Evolutionary conservation across 2,888 invertebrate species (phyloP).

Genomic region (Cheilosia grossa): DNA sequence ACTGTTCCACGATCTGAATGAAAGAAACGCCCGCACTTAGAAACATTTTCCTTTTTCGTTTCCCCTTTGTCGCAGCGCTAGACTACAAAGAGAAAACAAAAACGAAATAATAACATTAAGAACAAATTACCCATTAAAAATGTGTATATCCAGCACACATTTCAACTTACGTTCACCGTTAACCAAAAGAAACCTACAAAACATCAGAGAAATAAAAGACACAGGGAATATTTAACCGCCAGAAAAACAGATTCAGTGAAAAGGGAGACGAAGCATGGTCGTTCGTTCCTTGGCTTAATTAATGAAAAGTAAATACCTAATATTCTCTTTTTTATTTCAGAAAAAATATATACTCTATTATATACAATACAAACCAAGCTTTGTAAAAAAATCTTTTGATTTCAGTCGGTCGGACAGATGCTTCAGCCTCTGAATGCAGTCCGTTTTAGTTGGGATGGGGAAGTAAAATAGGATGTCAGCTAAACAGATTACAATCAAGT

Average conservation of each 20-base stretch:
- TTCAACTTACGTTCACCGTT: slow-evolving; percentile 12
- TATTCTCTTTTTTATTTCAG: slow-evolving; percentile 37
- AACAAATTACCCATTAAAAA: background rate
- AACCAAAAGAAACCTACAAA: slow-evolving; percentile 44
- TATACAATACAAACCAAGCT: slow-evolving; percentile 2
- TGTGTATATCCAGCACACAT: background rate
- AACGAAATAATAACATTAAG: background rate
- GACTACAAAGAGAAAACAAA: slow-evolving; percentile 5
- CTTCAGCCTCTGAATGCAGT: too few relatives aligned
- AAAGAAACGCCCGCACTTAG: too few relatives aligned
- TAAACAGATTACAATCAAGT: too few relatives aligned
- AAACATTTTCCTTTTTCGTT: too few relatives aligned
- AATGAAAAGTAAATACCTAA: slow-evolving; percentile 65
- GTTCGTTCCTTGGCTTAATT: slow-evolving; percentile 58
- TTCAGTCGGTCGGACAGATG: slow-evolving; percentile 8
- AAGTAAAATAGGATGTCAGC: too few relatives aligned
- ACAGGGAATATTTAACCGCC: slow-evolving; percentile 56
- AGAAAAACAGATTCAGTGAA: slow-evolving; percentile 43
- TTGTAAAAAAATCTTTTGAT: slow-evolving; percentile 22
- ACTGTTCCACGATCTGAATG: too few relatives aligned
- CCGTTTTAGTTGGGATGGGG: too few relatives aligned
- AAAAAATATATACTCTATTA: background rate
- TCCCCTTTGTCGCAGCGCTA: background rate
- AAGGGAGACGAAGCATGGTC: slow-evolving; percentile 8
- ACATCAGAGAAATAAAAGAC: slow-evolving; percentile 44